A percentile compares a stretch with the other conserved stretches of the same genome.
These are phyloP conservation scores for Danio aesculapii DNA, from an alignment of 2,797 vertebrate species.

Conservation along the genomic window DNA sequence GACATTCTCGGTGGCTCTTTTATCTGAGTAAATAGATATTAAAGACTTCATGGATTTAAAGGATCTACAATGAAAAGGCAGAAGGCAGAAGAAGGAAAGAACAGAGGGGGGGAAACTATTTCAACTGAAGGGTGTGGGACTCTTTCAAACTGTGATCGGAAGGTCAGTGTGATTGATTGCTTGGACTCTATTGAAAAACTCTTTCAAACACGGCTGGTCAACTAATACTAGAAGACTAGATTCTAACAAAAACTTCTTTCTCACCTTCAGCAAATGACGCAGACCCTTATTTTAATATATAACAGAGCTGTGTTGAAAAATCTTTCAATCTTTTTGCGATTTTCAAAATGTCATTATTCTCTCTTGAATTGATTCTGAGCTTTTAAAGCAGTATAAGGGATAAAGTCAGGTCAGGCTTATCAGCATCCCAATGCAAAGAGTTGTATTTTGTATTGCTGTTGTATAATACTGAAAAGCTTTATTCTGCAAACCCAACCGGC, in stretches of 20 bases:
- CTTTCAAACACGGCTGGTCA: conserved; percentile 71
- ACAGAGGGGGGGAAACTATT: neutral
- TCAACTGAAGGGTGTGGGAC: conserved; percentile 57
- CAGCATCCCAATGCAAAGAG: no score
- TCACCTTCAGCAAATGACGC: conserved; percentile 30
- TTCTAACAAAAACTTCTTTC: conserved; percentile 72
- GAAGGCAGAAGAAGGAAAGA: no score
- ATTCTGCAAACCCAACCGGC: no score
- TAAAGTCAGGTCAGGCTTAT: no score
- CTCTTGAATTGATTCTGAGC: no score
- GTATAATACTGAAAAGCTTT: no score
- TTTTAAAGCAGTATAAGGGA: no score
- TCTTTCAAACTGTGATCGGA: conserved; percentile 64
- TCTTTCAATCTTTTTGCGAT: no score
- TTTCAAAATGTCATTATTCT: no score
- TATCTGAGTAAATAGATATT: conserved; percentile 75
- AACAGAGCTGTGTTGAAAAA: no score
- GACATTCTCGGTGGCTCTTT: conserved; percentile 89
- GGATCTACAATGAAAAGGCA: neutral
- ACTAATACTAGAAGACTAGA: conserved; percentile 66
- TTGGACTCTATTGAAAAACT: conserved; percentile 69
- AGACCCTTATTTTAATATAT: neutral
- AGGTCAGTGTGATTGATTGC: conserved; percentile 74
- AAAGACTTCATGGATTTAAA: conserved; percentile 14
- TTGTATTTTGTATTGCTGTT: no score